Base-by-base conservation (phyloP, 1,140 invertebrate species). In the Intoshia linei region DNA sequence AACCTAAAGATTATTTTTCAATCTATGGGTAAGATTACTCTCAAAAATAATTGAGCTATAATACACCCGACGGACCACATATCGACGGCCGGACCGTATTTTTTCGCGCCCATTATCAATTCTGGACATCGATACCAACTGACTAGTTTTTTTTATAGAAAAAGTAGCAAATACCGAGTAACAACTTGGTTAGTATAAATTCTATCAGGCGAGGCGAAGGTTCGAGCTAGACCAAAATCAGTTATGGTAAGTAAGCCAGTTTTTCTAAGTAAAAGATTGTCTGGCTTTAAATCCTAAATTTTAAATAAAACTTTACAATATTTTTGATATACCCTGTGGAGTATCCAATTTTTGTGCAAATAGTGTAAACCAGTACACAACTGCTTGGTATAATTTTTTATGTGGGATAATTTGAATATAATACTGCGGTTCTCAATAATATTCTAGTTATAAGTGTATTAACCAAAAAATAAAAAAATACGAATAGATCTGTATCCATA, bases 161-260 rank as follows among this genome's bases (percentile, higher is more conserved):
- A n/a, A n/a, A n/a, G n/a, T n/a, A n/a, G n/a, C n/a, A n/a, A n/a
- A 75, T 74, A 72, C 69, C 73, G 70, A 10, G 84, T 95, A 0
- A 93, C 84, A 31, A 98, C 90, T 63, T 93, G 81, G 67, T 93
- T 78, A 11, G 87, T 95, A 50, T 92, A 90, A 46, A 79, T 67
- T 50, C 84, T 67, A 50, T 72, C 83, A 3, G 87, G 90, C 1
- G 84, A 92, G 3, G 83, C 87, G 65, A 70, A 95, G 50, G 74
- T 74, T 53, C 87, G 84, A 1, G 90, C 90, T 37, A 98, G 61
- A 50, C 87, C 87, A 68, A 98, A 95, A 71, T 98, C 87, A 43
- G 77, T 83, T 30, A 60, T 45, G 33, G 54, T 98, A 0, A 98
- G 57, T 13, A 92, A 63, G 3, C 90, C 90, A 48, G 73, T 66